Evolutionary conservation across 2,888 invertebrate genomes (phyloP).

Genomic region (Allolobophora icterica): DNA sequence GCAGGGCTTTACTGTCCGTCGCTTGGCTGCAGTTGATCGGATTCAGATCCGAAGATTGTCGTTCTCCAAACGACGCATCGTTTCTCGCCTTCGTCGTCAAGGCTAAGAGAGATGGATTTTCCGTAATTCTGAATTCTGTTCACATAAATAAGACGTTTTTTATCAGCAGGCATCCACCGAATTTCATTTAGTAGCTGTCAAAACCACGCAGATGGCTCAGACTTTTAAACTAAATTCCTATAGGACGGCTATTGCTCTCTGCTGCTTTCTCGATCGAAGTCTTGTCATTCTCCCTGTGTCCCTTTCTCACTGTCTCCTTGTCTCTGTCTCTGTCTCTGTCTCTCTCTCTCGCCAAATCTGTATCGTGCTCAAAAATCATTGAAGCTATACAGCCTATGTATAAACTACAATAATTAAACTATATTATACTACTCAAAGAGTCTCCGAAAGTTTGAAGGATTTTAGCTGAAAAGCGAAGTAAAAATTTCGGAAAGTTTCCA

Average conservation of each 20-base stretch:
- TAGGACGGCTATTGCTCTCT: background rate
- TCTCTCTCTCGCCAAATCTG: background rate
- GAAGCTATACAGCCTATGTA: too few relatives aligned
- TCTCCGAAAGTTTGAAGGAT: too few relatives aligned
- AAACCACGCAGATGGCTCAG: background rate
- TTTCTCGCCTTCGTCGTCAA: background rate
- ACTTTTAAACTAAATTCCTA: background rate
- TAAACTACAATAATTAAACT: too few relatives aligned
- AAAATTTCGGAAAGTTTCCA: too few relatives aligned
- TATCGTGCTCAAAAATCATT: too few relatives aligned
- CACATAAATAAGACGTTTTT: constrained; percentile 3
- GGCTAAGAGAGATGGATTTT: background rate
- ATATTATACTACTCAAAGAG: too few relatives aligned
- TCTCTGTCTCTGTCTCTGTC: too few relatives aligned
- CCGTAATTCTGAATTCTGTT: background rate
- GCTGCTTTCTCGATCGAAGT: background rate
- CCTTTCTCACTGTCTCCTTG: too few relatives aligned
- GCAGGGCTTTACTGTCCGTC: background rate
- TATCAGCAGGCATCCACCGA: background rate
- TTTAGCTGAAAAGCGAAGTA: too few relatives aligned
- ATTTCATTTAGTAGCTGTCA: background rate
- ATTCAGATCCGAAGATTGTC: background rate
- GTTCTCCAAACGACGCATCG: background rate
- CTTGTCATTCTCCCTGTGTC: background rate
- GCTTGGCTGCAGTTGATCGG: constrained; percentile 4